These are phyloP conservation scores for Empis livida DNA, from an alignment of 2,888 invertebrate genomes.

Conservation along the genomic window DNA sequence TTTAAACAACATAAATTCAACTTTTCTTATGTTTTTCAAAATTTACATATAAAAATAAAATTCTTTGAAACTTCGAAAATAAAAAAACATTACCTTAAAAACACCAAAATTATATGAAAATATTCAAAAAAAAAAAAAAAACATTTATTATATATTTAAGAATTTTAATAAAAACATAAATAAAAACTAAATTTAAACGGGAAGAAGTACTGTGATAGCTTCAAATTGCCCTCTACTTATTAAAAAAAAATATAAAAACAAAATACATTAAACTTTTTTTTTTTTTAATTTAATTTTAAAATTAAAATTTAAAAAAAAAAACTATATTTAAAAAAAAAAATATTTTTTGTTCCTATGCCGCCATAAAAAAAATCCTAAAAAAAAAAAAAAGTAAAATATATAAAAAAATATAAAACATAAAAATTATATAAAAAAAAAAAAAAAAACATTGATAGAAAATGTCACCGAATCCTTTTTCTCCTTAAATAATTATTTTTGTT, in stretches of 20 bases:
- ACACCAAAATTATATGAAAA: too few species aligned
- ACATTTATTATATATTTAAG: neutral
- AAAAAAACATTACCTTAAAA: too few species aligned
- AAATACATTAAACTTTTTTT: neutral
- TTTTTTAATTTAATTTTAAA: neutral
- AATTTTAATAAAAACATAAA: constrained; percentile 4
- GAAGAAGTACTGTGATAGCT: constrained; percentile 31
- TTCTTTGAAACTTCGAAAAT: too few species aligned
- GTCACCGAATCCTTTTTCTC: too few species aligned
- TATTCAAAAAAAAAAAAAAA: neutral
- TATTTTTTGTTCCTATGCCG: constrained; percentile 18
- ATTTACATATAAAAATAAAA: too few species aligned
- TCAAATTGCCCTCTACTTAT: constrained; percentile 16
- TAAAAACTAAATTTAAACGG: constrained; percentile 12
- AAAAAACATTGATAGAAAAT: constrained; percentile 1
- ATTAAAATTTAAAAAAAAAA: neutral
- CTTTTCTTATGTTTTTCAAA: too few species aligned
- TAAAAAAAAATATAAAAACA: constrained; percentile 1
- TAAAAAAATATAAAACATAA: constrained; percentile 8
- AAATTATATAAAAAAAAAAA: constrained; percentile 8
- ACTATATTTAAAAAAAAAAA: constrained; percentile 2
- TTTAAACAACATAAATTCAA: too few species aligned
- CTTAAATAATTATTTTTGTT: too few species aligned
- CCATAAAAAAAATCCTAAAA: constrained; percentile 12
- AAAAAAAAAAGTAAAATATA: constrained; percentile 9